These are phyloP conservation scores for Rhinophrynus dorsalis DNA, from an alignment of 2,797 vertebrate genomes.

Conservation along the genomic window DNA sequence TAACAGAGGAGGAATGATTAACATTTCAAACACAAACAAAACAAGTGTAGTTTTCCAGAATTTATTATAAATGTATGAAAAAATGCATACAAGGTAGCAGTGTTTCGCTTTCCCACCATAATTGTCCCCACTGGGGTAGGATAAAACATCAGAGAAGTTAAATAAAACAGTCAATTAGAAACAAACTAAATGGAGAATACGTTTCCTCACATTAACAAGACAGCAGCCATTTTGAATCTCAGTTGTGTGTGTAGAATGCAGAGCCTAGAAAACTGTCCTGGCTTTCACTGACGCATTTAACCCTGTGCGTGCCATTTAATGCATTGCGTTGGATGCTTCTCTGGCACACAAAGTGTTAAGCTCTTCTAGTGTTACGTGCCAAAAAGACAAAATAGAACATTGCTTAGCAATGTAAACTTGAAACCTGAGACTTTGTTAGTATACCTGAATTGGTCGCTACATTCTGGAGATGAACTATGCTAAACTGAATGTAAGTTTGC, in stretches of 20 bases:
- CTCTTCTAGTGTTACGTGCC: conserved; percentile 12
- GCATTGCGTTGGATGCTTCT: no score
- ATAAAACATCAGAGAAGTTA: background rate
- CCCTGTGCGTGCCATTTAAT: no score
- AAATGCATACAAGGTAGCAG: conserved; percentile 24
- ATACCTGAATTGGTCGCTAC: no score
- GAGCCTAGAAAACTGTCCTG: no score
- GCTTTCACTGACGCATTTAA: no score
- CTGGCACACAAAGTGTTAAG: background rate
- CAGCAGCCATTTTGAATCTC: no score
- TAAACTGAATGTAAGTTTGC: no score
- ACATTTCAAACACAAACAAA: no score
- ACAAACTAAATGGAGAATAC: background rate
- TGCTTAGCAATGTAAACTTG: conserved; percentile 16
- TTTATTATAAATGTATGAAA: conserved; percentile 26
- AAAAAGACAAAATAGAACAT: background rate
- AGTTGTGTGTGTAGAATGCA: no score
- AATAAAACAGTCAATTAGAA: background rate
- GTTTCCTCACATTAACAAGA: background rate
- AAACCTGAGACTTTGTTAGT: background rate
- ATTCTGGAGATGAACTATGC: no score
- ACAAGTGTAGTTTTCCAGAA: no score
- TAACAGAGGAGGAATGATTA: no score
- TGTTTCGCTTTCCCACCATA: background rate
- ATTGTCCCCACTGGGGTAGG: background rate